Base-by-base conservation (phyloP, 2,113 vertebrate species). In the Bombycilla garrulus region DNA sequence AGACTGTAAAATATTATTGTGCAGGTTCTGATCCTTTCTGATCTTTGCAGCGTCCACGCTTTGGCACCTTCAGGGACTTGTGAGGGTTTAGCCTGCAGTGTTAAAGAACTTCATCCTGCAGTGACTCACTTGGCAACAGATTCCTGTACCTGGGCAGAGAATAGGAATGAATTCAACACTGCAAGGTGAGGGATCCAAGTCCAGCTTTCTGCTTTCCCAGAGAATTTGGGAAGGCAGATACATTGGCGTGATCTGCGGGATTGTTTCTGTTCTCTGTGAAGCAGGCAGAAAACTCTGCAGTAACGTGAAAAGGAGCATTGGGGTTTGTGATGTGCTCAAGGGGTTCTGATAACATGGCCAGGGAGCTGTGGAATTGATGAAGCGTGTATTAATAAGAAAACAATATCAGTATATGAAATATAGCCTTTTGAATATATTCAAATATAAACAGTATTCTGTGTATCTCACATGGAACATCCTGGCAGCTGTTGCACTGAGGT, bases 261-360 rank as follows among this genome's bases (percentile, higher is more conserved):
- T 90, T 23, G 24, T 36, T 94, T 91, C 61, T 65, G 44, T 69
- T 90, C 33, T 81, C 61, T 85, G 48, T 76, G 62, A 82, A 74
- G 64, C 1, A 1, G 65, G 57, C 80, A 85, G 53, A 50, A 31
- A 21, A 8, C 15, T 72, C n/a, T 31, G 0, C 0, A 2, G 29
- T 38, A 25, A 28, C 11, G 13, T 25, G 31, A 58, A 53, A 16
- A 25, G 29, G 19, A 86, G 48, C 24, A 0, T 0, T 72, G 62
- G 54, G 8, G 29, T 61, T 73, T 74, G 82, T 28, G 18, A 5
- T 51, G 11, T 50, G 15, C 69, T 62, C 4, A 4, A 5, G 20
- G 36, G 50, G 14, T 44, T 77, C 47, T 77, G 47, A 10, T 51
- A 36, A 38, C 77, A 7, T 6, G 26, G 12, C 20, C 72, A 45